Evolutionary conservation across 2,888 invertebrate species (phyloP).

Genomic region (Cryptus viduatorius): DNA sequence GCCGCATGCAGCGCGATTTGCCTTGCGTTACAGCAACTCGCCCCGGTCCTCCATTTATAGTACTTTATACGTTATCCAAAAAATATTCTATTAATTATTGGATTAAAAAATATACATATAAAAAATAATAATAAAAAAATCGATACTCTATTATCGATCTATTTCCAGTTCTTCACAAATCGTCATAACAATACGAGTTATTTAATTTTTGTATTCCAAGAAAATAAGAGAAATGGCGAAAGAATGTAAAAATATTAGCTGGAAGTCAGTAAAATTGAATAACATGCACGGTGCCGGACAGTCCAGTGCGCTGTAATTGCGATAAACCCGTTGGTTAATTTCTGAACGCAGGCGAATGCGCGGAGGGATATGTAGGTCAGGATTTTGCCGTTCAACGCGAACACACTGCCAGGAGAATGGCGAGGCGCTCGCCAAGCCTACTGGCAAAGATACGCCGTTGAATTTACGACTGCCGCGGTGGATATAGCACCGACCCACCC

Average conservation of each 20-base stretch:
- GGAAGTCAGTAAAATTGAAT: slow-evolving; percentile 2
- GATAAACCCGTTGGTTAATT: slow-evolving; percentile 45
- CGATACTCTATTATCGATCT: too few species aligned
- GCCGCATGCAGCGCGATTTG: too few species aligned
- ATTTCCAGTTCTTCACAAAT: too few species aligned
- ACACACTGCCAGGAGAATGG: slow-evolving; percentile 20
- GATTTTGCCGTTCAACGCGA: slow-evolving; percentile 28
- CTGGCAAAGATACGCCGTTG: slow-evolving; percentile 63
- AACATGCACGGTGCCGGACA: slow-evolving; percentile 4
- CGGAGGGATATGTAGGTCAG: slow-evolving; percentile 59
- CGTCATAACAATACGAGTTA: too few species aligned
- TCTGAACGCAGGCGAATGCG: slow-evolving; percentile 23
- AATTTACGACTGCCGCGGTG: slow-evolving; percentile 65
- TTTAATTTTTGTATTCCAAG: too few species aligned
- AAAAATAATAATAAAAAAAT: too few species aligned
- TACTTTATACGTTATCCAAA: too few species aligned
- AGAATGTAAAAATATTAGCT: neutral
- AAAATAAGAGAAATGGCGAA: neutral
- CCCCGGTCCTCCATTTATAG: too few species aligned
- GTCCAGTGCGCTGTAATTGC: slow-evolving; percentile 18
- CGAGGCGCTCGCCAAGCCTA: slow-evolving; percentile 50
- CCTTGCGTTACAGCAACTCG: too few species aligned
- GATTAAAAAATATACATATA: too few species aligned
- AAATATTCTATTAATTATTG: too few species aligned
- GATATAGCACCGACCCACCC: slow-evolving; percentile 38